Base-by-base conservation (phyloP, 2,797 vertebrate genomes). In the Paratrypauchen microcephalus region DNA sequence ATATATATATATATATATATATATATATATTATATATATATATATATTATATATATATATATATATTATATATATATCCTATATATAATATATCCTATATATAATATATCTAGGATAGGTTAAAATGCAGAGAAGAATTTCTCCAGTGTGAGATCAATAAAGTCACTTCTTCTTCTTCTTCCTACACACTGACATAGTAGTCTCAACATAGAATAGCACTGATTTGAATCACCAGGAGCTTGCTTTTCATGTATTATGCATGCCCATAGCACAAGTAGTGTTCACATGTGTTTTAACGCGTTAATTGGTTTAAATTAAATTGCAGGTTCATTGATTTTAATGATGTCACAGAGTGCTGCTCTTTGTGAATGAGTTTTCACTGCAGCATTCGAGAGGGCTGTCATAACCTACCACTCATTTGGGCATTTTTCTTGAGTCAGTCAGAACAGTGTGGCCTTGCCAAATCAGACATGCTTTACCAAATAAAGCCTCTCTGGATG, bases 321-420 rank as follows among this genome's bases (percentile, higher is more conserved):
- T 45, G 24, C 69, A 78, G 77, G 74, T 78, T 74, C 57, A 60
- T 23, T 24, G 48, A 39, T 65, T 78, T 75, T 55, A 71, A 65
- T 72, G 61, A 26, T 68, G 64, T 32, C 41, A 1, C 64, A 39
- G 77, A 71, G 55, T 62, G 73, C 81, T 66, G 56, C 36, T 18
- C 48, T 59, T 4, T 11, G 54, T 65, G 61, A 21, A 15, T 1
- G 0, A 68, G 58, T 39, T 54, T 57, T 77, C 30, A 65, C 71
- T n/a, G 47, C 1, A 50, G 52, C 71, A 63, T 60, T 47, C 56
- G 18, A 73, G 82, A 80, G 69, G 28, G 5, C 57, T 47, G 72
- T 66, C 76, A 73, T 73, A 70, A 76, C 84, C 78, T 72, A 72
- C 68, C 71, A 30, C 65, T 79, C 71, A 23, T 73, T 68, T 71